phyloP scores from a whole-genome alignment of 2,888 invertebrate genomes.

The Netelia melanura region DNA sequence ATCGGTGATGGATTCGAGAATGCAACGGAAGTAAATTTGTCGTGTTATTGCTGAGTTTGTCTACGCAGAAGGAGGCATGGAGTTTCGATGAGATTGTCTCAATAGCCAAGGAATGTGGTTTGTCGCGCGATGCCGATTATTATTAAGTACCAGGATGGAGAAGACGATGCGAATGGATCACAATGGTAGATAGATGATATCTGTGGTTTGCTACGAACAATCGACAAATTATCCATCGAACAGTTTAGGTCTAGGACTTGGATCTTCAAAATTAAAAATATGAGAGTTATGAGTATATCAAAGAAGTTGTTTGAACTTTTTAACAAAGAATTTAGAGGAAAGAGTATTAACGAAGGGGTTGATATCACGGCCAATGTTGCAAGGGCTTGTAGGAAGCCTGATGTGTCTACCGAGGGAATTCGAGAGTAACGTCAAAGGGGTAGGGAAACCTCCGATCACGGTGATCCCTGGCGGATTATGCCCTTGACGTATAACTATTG shows the following conservation, averaged over 20 bases:
- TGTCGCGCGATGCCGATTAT: slow-evolving; percentile 31
- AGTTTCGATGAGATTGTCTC: neutral
- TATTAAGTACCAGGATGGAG: slow-evolving; percentile 18
- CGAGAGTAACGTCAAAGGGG: slow-evolving; percentile 23
- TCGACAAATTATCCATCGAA: neutral
- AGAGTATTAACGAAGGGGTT: too few relatives aligned
- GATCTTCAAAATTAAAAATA: too few relatives aligned
- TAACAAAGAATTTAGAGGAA: too few relatives aligned
- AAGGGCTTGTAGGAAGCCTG: neutral
- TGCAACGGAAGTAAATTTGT: too few relatives aligned
- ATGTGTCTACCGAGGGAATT: slow-evolving; percentile 7
- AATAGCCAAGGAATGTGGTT: slow-evolving; percentile 34
- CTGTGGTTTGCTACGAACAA: slow-evolving; percentile 13
- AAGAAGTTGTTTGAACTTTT: too few relatives aligned
- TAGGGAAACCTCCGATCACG: neutral
- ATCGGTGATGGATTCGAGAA: too few relatives aligned
- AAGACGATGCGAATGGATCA: slow-evolving; percentile 39
- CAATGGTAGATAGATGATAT: slow-evolving; percentile 17
- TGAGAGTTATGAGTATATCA: too few relatives aligned
- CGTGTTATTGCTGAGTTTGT: too few relatives aligned
- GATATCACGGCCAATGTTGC: too few relatives aligned
- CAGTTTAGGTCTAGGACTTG: too few relatives aligned
- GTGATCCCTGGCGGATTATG: slow-evolving; percentile 28
- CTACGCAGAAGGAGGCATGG: too few relatives aligned
- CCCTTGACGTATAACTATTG: slow-evolving; percentile 38